These are phyloP conservation scores for Cephalopholis sonnerati DNA, from an alignment of 2,113 vertebrate species.

Conservation along the genomic window DNA sequence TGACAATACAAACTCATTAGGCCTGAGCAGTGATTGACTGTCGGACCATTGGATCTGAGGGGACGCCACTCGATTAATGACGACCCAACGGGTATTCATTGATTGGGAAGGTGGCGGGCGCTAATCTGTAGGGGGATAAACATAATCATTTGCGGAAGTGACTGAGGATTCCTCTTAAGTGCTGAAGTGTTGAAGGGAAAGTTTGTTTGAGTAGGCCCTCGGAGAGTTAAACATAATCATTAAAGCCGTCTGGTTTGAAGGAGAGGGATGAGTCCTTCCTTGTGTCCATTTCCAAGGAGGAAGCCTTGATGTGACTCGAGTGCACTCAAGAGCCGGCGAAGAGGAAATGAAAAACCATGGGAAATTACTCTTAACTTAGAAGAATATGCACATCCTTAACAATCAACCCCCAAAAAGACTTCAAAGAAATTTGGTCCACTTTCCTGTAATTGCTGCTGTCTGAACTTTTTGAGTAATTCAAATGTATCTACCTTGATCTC, in stretches of 20 bases:
- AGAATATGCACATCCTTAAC: constrained; percentile 30
- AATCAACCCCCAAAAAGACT: constrained; percentile 32
- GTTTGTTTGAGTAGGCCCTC: constrained; percentile 42
- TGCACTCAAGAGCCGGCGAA: constrained; percentile 50
- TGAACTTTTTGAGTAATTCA: constrained; percentile 9
- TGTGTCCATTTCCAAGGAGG: constrained; percentile 31
- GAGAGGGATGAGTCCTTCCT: constrained; percentile 17
- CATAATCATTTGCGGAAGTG: constrained; percentile 49
- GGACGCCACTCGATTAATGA: constrained; percentile 70
- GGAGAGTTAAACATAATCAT: constrained; percentile 55
- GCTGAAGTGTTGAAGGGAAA: constrained; percentile 30
- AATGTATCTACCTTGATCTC: constrained; percentile 22
- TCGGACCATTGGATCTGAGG: constrained; percentile 54
- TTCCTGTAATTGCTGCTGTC: constrained; percentile 46
- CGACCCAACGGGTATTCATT: constrained; percentile 49
- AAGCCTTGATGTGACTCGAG: constrained; percentile 36
- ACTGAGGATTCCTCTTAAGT: constrained; percentile 13
- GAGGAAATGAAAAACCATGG: constrained; percentile 36
- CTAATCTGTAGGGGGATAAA: constrained; percentile 56
- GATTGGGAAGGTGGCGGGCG: constrained; percentile 60
- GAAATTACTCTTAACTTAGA: constrained; percentile 48
- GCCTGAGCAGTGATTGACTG: constrained; percentile 64
- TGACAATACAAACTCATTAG: constrained; percentile 72
- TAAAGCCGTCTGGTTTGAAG: constrained; percentile 39
- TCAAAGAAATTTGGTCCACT: constrained; percentile 47